These are phyloP conservation scores for Buteo buteo DNA, from an alignment of 2,113 vertebrate genomes.

Conservation along the genomic window DNA sequence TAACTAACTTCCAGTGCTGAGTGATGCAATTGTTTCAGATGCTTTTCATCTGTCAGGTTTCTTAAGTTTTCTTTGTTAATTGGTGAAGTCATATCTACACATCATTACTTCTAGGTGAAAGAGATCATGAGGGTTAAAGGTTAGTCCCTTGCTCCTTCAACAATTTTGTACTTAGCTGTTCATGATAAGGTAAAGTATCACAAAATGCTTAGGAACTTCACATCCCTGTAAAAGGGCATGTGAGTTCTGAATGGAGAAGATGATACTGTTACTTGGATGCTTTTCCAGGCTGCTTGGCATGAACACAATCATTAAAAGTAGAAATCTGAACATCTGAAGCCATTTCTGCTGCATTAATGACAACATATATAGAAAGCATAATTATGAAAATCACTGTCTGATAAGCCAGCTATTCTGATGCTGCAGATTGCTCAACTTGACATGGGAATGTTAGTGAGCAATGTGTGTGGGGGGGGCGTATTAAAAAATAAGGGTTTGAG, in stretches of 20 bases:
- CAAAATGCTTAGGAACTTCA: neutral
- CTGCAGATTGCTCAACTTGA: neutral
- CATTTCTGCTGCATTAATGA: neutral
- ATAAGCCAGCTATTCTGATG: neutral
- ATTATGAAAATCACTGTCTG: neutral
- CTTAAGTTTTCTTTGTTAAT: neutral
- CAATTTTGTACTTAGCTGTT: neutral
- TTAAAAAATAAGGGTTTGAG: neutral
- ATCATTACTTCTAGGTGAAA: neutral
- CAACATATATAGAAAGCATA: neutral
- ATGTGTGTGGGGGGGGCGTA: neutral
- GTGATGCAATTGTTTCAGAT: neutral
- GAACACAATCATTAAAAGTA: neutral
- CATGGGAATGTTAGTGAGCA: neutral
- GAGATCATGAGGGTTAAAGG: neutral
- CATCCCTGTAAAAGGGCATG: fast-evolving
- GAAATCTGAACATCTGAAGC: neutral
- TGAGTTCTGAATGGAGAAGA: neutral
- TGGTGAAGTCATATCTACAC: neutral
- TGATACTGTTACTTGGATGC: neutral
- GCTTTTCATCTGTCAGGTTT: neutral
- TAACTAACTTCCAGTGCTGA: neutral
- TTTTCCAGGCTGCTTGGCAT: neutral
- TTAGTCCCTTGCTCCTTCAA: neutral
- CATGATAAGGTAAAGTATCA: neutral